Conservation (phyloP, 2,888 invertebrate genomes). For the Calephelis perditalis region DNA sequence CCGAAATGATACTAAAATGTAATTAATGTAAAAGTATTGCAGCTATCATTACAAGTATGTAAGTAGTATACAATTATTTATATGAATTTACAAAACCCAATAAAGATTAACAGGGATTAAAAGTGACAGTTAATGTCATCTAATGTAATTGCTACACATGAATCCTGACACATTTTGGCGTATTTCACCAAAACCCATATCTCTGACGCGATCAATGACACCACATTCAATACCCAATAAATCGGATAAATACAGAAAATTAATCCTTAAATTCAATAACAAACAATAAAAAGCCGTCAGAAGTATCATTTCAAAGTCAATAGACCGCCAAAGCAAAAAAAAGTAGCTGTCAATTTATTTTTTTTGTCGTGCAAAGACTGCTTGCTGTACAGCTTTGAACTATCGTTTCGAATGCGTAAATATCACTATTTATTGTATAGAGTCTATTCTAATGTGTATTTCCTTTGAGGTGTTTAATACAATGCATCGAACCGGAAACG, state of each 20-base stretch:
- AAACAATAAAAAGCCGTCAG: slow-evolving; percentile 30
- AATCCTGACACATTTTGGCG: not conserved
- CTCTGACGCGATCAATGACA: slow-evolving; percentile 9
- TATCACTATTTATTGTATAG: not conserved
- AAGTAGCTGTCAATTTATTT: slow-evolving; percentile 30
- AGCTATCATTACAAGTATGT: too few species aligned
- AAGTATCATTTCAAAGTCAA: slow-evolving; percentile 12
- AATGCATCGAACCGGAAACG: slow-evolving; percentile 47
- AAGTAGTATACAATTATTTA: not conserved
- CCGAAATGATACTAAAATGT: too few species aligned
- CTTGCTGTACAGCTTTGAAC: slow-evolving; percentile 11
- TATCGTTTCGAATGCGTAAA: not conserved
- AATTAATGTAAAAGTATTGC: too few species aligned
- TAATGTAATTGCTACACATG: not conserved
- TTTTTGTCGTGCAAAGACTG: slow-evolving; percentile 27
- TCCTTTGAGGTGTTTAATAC: slow-evolving; percentile 34
- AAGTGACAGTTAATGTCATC: not conserved
- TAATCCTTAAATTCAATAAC: slow-evolving; percentile 36
- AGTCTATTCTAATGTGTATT: slow-evolving; percentile 25
- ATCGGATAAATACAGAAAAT: slow-evolving; percentile 33
- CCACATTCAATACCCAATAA: slow-evolving; percentile 26
- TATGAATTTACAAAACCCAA: not conserved
- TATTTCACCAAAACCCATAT: slow-evolving; percentile 6
- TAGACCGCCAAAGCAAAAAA: slow-evolving; percentile 10
- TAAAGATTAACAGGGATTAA: not conserved